A percentile compares a stretch with the other conserved stretches of the same genome.
These are phyloP conservation scores for Rhagophthalmus giganteus DNA, from an alignment of 2,888 invertebrate species.

Conservation along the genomic window DNA sequence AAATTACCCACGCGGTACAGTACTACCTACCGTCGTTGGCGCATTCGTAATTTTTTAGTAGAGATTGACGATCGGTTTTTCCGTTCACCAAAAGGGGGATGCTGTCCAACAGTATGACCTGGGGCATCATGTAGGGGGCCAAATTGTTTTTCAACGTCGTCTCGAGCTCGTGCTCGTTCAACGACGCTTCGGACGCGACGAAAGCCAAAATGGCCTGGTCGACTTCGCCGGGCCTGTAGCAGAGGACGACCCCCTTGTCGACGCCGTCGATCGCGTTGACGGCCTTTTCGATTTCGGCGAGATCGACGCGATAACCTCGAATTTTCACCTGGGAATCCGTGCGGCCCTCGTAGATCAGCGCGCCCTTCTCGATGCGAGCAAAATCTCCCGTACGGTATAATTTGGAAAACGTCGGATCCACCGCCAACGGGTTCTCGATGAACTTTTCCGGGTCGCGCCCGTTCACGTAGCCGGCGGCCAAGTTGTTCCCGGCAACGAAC, in stretches of 20 bases:
- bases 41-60: conserved; percentile 74
- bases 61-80: conserved; percentile 79
- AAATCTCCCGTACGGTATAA: conserved; percentile 86
- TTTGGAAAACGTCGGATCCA: conserved; percentile 66
- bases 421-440: conserved; percentile 72
- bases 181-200: conserved; percentile 53
- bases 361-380: conserved; percentile 68
- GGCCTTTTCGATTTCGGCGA: conserved; percentile 80
- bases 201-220: conserved; percentile 75
- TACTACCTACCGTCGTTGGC: conserved; percentile 68
- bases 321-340: conserved; percentile 84
- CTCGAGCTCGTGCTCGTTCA: conserved; percentile 66
- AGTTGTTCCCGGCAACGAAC: conserved; percentile 77
- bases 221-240: conserved; percentile 74
- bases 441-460: conserved; percentile 75
- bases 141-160: conserved; percentile 64
- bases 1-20: too few species aligned
- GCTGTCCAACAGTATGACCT: conserved; percentile 71
- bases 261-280: conserved; percentile 66
- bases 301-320: conserved; percentile 82
- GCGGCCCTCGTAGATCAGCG: conserved; percentile 76
- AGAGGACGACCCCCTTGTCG: conserved; percentile 64
- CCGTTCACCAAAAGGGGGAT: conserved; percentile 84
- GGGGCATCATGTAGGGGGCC: conserved; percentile 80
- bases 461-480: conserved; percentile 80